Conservation (phyloP, 2,888 invertebrate species). For the Crematogaster levior region DNA sequence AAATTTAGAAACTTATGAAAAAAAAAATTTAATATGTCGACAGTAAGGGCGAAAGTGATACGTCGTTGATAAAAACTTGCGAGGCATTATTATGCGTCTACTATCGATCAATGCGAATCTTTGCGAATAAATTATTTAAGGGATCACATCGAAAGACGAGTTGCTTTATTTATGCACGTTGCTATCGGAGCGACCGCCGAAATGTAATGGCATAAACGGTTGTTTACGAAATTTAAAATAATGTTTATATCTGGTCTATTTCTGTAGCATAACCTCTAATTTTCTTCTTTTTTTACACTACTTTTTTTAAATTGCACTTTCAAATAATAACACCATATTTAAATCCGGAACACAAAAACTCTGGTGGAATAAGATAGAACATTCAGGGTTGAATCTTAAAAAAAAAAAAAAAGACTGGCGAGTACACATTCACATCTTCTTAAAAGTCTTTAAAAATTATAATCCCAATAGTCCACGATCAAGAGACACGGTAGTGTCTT, state of each 20-base stretch:
- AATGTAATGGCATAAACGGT: neutral
- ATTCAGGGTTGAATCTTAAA: neutral
- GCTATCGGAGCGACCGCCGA: neutral
- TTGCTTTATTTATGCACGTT: slow-evolving; percentile 11
- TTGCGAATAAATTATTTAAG: neutral
- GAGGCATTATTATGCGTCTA: neutral
- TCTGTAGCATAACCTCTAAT: neutral
- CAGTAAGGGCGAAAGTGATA: neutral
- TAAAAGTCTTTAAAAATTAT: neutral
- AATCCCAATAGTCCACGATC: no score
- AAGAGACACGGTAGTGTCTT: no score
- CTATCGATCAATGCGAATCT: slow-evolving; percentile 11
- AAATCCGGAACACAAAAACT: neutral
- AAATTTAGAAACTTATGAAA: neutral
- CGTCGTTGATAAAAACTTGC: neutral
- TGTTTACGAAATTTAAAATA: neutral
- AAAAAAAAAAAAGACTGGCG: neutral
- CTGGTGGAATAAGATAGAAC: neutral
- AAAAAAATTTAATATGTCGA: neutral
- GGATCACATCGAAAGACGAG: neutral
- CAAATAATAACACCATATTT: neutral
- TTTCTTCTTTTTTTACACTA: neutral
- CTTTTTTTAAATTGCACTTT: neutral
- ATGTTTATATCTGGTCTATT: no score
- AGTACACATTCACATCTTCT: neutral